A percentile compares a stretch with the other conserved stretches of the same genome.
phyloP scores from a whole-genome alignment of 2,797 vertebrate genomes.

The Melanotaenia boesemani region DNA sequence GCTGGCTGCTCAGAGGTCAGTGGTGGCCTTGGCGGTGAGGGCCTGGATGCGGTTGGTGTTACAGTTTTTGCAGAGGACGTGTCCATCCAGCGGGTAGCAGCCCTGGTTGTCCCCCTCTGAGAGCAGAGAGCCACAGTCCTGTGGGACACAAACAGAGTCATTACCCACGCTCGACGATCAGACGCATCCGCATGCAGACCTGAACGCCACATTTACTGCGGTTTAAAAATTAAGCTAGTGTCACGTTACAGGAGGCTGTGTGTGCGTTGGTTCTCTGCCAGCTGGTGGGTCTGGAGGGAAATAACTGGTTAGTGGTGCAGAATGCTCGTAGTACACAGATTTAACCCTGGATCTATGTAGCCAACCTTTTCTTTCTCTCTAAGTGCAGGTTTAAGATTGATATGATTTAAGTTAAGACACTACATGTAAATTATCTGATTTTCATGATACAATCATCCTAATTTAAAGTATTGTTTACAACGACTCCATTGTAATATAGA shows the following conservation, averaged over 20 bases:
- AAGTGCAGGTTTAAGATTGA: neutral
- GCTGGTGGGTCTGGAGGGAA: conserved; percentile 12
- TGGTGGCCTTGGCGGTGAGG: conserved; percentile 97
- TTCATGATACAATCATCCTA: too few species aligned
- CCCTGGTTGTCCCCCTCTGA: conserved; percentile 99
- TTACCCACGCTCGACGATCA: conserved; percentile 33
- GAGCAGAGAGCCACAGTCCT: conserved; percentile 95
- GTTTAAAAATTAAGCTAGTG: conserved; percentile 18
- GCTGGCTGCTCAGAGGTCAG: conserved; percentile 90
- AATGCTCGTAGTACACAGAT: neutral
- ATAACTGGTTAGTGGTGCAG: conserved; percentile 6
- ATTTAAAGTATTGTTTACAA: too few species aligned
- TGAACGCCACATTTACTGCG: conserved; percentile 31
- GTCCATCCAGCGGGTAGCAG: conserved; percentile 97
- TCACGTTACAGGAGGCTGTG: conserved; percentile 6
- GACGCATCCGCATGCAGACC: neutral
- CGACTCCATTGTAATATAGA: too few species aligned
- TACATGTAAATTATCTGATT: too few species aligned
- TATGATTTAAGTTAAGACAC: neutral
- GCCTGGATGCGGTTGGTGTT: conserved; percentile 95
- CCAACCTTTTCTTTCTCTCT: neutral
- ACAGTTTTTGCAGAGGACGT: conserved; percentile 98
- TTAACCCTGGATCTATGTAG: neutral
- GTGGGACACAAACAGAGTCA: conserved; percentile 64
- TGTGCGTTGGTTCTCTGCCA: conserved; percentile 1